Evolutionary conservation across 2,888 invertebrate species (phyloP).

Genomic region (Mythimna impura): DNA sequence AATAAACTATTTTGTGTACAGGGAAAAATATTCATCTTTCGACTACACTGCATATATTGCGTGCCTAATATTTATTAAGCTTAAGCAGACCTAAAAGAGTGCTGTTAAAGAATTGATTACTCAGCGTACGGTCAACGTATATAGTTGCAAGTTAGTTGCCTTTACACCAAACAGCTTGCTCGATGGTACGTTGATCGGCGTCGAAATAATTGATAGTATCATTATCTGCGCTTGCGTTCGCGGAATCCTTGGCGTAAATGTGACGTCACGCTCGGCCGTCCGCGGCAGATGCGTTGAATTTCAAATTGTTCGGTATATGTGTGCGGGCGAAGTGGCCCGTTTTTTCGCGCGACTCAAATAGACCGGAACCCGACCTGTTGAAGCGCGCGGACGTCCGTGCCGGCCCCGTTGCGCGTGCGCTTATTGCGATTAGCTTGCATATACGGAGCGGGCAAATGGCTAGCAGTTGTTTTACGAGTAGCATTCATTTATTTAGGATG

Average conservation of each 20-base stretch:
- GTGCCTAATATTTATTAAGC: neutral
- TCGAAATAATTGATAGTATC: conserved; percentile 60
- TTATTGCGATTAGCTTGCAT: conserved; percentile 49
- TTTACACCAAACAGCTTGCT: no score
- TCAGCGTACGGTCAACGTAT: no score
- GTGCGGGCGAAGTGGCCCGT: conserved; percentile 65
- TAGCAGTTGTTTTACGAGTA: neutral
- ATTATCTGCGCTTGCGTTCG: conserved; percentile 59
- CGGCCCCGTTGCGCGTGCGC: conserved; percentile 69
- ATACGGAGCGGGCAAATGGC: conserved; percentile 48
- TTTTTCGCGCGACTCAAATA: conserved; percentile 79
- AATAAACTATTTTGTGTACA: neutral
- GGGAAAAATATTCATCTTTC: neutral
- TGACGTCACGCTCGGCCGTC: conserved; percentile 75
- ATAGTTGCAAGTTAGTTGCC: neutral
- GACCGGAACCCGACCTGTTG: conserved; percentile 81
- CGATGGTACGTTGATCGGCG: conserved; percentile 40
- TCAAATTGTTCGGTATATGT: conserved; percentile 70
- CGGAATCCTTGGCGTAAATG: conserved; percentile 67
- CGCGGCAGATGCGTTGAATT: conserved; percentile 76
- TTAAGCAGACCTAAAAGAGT: neutral
- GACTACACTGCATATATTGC: neutral
- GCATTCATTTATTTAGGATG: neutral
- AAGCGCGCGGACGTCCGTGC: conserved; percentile 76
- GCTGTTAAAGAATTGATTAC: neutral